Evolutionary conservation across 1,140 invertebrate genomes (phyloP).

Genomic region (Bactericera cockerelli): DNA sequence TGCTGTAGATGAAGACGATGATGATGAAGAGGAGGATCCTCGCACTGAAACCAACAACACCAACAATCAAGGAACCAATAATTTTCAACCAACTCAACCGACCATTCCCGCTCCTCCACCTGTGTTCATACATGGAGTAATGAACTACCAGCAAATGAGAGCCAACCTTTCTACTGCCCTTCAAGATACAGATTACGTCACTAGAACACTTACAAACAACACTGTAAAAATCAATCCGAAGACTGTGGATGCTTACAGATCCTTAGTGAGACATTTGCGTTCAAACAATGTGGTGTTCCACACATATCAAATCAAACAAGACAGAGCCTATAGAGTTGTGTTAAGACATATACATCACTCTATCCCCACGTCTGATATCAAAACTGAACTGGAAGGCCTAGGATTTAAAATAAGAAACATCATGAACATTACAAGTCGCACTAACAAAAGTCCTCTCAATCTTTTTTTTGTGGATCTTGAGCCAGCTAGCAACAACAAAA

Average conservation of each 20-base stretch:
- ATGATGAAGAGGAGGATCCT: neutral
- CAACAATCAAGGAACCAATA: neutral
- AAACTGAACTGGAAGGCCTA: slow-evolving; percentile 17
- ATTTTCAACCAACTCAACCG: too few species aligned
- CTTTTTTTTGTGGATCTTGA: slow-evolving; percentile 11
- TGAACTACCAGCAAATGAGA: neutral
- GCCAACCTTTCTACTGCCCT: neutral
- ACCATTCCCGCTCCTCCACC: too few species aligned
- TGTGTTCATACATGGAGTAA: neutral
- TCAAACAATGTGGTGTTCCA: slow-evolving; percentile 18
- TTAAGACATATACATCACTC: too few species aligned
- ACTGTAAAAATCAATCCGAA: neutral
- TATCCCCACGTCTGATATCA: too few species aligned
- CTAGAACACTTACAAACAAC: neutral
- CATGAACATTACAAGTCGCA: neutral
- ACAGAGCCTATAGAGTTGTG: slow-evolving; percentile 26
- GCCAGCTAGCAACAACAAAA: neutral
- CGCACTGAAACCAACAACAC: too few species aligned
- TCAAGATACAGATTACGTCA: neutral
- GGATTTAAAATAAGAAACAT: slow-evolving; percentile 9
- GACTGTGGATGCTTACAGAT: neutral
- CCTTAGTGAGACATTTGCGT: slow-evolving; percentile 9
- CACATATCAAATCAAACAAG: slow-evolving; percentile 27
- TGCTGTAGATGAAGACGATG: neutral
- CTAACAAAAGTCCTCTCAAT: neutral